phyloP scores from a whole-genome alignment of 2,888 invertebrate genomes.

The Podabrus alpinus region DNA sequence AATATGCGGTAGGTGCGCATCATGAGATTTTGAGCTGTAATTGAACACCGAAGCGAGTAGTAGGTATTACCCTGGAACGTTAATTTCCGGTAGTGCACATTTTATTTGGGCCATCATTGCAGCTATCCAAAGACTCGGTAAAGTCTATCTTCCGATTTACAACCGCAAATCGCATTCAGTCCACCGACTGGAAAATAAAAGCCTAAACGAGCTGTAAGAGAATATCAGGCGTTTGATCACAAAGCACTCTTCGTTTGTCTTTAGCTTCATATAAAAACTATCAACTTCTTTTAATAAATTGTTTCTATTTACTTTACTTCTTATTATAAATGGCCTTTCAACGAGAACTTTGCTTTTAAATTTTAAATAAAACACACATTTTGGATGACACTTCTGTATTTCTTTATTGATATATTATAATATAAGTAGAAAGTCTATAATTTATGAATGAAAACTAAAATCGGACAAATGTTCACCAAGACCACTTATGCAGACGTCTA shows the following conservation, averaged over 20 bases:
- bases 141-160: conserved; percentile 25
- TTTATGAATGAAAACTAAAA: too few species aligned
- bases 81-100: conserved; percentile 25
- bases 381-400: too few species aligned
- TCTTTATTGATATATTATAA: too few species aligned
- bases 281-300: not conserved
- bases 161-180: conserved; percentile 27
- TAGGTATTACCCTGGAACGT: conserved; percentile 16
- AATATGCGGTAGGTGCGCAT: conserved; percentile 16
- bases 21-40: conserved; percentile 14
- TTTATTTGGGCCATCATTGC: conserved; percentile 17
- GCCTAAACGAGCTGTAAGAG: conserved; percentile 28
- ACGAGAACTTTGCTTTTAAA: too few species aligned
- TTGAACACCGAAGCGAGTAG: conserved; percentile 22
- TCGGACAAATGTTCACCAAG: too few species aligned
- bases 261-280: conserved; percentile 22
- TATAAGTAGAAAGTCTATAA: too few species aligned
- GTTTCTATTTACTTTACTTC: not conserved
- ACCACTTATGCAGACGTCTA: too few species aligned
- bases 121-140: conserved; percentile 14
- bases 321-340: too few species aligned
- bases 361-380: too few species aligned
- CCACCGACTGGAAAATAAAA: conserved; percentile 29
- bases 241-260: conserved; percentile 25
- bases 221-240: conserved; percentile 25